Conservation (phyloP, 2,113 vertebrate genomes). For the Morone saxatilis region DNA sequence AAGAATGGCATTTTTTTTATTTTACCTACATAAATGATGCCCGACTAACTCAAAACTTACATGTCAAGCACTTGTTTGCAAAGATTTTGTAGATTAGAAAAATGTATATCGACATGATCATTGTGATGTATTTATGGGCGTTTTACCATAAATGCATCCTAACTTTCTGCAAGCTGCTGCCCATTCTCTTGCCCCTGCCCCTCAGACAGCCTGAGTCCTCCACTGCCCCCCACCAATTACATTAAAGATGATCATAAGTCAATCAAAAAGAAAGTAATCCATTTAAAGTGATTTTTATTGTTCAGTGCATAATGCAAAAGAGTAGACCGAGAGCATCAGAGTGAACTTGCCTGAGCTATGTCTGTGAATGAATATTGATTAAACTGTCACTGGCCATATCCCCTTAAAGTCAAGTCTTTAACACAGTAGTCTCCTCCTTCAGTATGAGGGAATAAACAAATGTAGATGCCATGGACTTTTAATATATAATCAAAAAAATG, state of each 20-base stretch:
- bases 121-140: too few relatives aligned
- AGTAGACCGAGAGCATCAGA: neutral
- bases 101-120: neutral
- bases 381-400: neutral
- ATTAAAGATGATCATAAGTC: neutral
- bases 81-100: neutral
- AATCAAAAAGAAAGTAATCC: neutral
- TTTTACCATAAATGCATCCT: too few relatives aligned
- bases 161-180: too few relatives aligned
- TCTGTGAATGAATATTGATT: conserved; percentile 12
- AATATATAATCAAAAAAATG: neutral
- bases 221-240: neutral
- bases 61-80: neutral
- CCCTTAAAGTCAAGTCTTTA: neutral
- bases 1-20: neutral
- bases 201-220: too few relatives aligned
- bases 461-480: neutral
- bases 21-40: neutral
- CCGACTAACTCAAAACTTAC: neutral
- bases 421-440: neutral
- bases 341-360: neutral
- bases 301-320: neutral
- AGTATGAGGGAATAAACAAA: conserved; percentile 2
- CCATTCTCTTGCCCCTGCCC: too few relatives aligned
- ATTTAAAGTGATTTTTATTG: neutral